Evolutionary conservation across 1,140 invertebrate genomes (phyloP), one percentile per base, ranked within the genome.

Genomic region (Drosophila melanogaster): DNA sequence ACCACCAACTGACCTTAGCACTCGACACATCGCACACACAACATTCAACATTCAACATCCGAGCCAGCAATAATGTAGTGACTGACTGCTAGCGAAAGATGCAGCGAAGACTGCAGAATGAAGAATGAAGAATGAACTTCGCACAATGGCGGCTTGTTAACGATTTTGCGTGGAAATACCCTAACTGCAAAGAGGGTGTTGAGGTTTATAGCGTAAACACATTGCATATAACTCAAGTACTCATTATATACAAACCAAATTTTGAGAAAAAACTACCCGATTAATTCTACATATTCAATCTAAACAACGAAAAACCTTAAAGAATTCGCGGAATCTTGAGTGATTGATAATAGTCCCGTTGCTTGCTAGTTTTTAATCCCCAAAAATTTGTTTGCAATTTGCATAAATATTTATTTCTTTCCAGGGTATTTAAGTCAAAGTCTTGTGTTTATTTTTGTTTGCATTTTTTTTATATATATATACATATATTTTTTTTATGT

Each of bases 1-100:
- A 81, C 66, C 81, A 78, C 59, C 43, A 38, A 76, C 55, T 86
- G 78, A 87, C 81, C 81, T 86, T 86, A 87, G 79, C 78, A 71
- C 72, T 79, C 64, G 67, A 58, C 22, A 72, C 26, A 30, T 35
- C 49, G 30, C 49, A 51, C 14, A 51, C 14, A 12, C 37, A 38
- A 38, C 37, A 38, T 38, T 5, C 37, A 38, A 38, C 37, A 38
- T 38, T 10, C 37, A 38, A 38, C 37, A 38, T 17, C 30, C 30
- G 17, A 37, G 40, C 74, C 74, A 51, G 30, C 65, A 53, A 41
- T 53, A 62, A 51, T 43, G 38, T 17, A 61, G n/a, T 8, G 24
- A 11, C 40, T 8, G 24, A 11, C 40, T 41, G 15, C 41, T 44
- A 44, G 43, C 11, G 11, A 44, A 19, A 54, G 60, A 60, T 24